Evolutionary conservation across 2,797 vertebrate species (phyloP).

Genomic region (Ceryle rudis): DNA sequence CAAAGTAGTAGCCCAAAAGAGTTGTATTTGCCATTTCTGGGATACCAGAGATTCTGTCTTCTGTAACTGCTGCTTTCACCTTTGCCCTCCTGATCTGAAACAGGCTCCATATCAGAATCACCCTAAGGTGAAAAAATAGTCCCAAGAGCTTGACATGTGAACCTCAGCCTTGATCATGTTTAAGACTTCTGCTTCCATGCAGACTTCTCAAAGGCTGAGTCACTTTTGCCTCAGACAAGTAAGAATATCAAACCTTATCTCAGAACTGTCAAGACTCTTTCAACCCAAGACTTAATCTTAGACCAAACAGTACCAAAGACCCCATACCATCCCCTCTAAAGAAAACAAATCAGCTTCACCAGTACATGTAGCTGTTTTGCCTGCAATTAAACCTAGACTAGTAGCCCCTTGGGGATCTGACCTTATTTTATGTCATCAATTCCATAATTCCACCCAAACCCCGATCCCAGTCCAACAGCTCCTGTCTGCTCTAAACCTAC

Average conservation of each 20-base stretch:
- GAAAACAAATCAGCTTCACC: not conserved
- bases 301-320: not conserved
- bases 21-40: not conserved
- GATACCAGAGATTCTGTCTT: not conserved
- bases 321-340: not conserved
- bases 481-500: not conserved
- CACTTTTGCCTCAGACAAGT: not conserved
- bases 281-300: not conserved
- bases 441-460: not conserved
- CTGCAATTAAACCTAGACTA: not conserved
- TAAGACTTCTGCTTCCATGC: not conserved
- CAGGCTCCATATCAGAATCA: not conserved
- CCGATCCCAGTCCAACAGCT: not conserved
- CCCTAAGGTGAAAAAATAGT: not conserved
- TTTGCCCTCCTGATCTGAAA: not conserved
- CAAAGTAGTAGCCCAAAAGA: not conserved
- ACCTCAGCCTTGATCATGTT: not conserved
- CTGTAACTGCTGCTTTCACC: not conserved
- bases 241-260: not conserved
- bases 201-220: not conserved
- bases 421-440: not conserved
- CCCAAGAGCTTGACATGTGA: not conserved
- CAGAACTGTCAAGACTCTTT: not conserved
- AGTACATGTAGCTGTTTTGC: not conserved
- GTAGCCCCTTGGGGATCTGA: not conserved